Evolutionary conservation across 2,113 vertebrate species (phyloP), one percentile per base, ranked within the genome.

Genomic region (sheep (Ovis aries)): DNA sequence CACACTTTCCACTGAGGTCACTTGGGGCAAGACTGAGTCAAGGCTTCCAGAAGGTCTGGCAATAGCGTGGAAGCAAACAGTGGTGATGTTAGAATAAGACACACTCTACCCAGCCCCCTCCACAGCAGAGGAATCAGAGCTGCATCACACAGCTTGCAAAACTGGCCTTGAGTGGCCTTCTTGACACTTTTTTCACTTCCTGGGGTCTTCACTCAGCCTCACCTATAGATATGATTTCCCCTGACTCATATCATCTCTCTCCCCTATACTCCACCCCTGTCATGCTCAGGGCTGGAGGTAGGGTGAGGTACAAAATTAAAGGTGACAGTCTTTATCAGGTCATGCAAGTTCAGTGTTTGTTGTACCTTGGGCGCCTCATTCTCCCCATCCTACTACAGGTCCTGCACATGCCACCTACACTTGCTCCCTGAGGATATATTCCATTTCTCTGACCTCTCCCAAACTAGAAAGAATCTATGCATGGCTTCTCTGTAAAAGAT

Each of bases 31-130:
- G 27, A 94, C 88, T 64, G 71, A 96, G 86, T 80, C 27, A 59
- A 74, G 91, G 55, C 91, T 88, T 97, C 67, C 91, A 95, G 90
- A 83, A 71, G 94, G 78, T 83, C 67, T 94, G 90, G 82, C 45
- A 15, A 13, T 12, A 74, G 8, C 2, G 0, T 40, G 27, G 60
- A 94, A 92, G 64, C 59, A 82, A 83, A 67, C 60, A 31, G 81
- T 8, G 8, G 60, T 27, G 25, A 59, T 48, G 0, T 16, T n/a
- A 92, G 80, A 60, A 60, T 11, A 36, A 67, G 59, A 92, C 43
- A 13, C 21, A 2, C 13, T 55, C 87, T 43, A 11, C n/a, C 45
- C 16, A 0, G 45, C 29, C 48, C 36, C 88, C 21, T 90, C 48
- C 5, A 1, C 1, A 8, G 10, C 88, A 5, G 59, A 29, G 74